Conservation (phyloP, 2,888 invertebrate species). For the Lomographa bimaculata region DNA sequence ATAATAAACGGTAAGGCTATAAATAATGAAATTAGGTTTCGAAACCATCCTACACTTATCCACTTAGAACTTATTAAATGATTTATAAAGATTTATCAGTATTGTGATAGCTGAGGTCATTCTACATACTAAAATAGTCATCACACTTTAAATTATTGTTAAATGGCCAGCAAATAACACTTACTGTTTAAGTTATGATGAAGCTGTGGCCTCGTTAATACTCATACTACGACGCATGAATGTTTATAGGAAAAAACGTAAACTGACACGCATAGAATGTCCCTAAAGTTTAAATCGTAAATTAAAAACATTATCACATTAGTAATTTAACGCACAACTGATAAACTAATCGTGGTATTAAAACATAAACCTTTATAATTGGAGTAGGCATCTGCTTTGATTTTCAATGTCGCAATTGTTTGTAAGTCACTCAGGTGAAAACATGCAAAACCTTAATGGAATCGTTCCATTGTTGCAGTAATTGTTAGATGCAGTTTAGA, state of each 20-base stretch:
- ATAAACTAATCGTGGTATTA: conserved; percentile 3
- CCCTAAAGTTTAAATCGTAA: too few species aligned
- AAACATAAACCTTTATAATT: neutral
- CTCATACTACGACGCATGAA: neutral
- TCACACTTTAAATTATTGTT: neutral
- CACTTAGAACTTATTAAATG: conserved; percentile 12
- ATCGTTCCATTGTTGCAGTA: too few species aligned
- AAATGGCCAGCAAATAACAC: neutral
- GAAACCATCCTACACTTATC: conserved; percentile 6
- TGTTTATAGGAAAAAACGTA: too few species aligned
- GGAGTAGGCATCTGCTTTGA: too few species aligned
- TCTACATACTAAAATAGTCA: neutral
- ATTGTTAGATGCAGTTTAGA: too few species aligned
- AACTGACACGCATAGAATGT: too few species aligned
- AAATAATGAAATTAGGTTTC: neutral
- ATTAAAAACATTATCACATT: conserved; percentile 10
- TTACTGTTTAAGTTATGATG: neutral
- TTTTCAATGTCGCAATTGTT: too few species aligned
- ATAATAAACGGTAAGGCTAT: neutral
- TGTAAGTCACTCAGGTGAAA: too few species aligned
- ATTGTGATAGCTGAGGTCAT: conserved; percentile 2
- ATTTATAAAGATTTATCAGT: conserved; percentile 11
- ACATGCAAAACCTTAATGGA: too few species aligned
- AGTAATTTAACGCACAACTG: conserved; percentile 3
- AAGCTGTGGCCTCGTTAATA: conserved; percentile 4